Conservation (phyloP, 2,888 invertebrate species). For the Drosophila formosana region DNA sequence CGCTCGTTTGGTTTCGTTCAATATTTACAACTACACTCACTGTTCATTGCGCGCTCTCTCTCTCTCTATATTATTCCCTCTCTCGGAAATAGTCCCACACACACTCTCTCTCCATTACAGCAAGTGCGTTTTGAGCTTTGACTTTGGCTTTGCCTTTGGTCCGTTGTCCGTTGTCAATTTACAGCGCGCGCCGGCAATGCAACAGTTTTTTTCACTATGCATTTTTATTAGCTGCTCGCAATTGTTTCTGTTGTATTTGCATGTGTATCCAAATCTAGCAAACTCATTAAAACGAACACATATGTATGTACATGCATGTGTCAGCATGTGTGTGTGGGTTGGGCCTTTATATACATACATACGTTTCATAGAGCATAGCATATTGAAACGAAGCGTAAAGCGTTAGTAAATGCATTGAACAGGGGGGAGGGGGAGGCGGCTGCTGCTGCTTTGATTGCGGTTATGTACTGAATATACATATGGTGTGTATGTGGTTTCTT, state of each 20-base stretch:
- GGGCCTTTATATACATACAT: constrained; percentile 11
- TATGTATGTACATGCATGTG: background rate
- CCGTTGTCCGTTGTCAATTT: constrained; percentile 47
- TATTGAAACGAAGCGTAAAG: constrained; percentile 29
- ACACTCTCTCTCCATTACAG: constrained; percentile 30
- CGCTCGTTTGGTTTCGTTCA: constrained; percentile 32
- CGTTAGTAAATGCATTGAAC: constrained; percentile 38
- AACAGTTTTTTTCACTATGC: constrained; percentile 73
- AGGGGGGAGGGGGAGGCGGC: background rate
- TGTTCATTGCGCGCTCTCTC: constrained; percentile 27
- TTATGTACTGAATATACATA: constrained; percentile 16
- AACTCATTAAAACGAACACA: constrained; percentile 53
- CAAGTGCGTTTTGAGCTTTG: constrained; percentile 26
- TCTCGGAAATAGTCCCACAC: constrained; percentile 2
- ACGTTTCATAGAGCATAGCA: constrained; percentile 12
- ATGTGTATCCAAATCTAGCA: constrained; percentile 52
- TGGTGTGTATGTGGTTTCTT: constrained; percentile 3
- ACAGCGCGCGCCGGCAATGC: constrained; percentile 67
- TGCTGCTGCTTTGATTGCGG: constrained; percentile 12
- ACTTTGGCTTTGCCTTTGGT: constrained; percentile 19
- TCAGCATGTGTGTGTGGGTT: background rate
- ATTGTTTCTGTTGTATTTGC: constrained; percentile 25
- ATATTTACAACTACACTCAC: constrained; percentile 19
- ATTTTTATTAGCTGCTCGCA: constrained; percentile 61
- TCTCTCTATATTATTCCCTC: background rate